These are phyloP conservation scores for Hydroisotoma schaefferi DNA, from an alignment of 2,888 invertebrate genomes.

Conservation along the genomic window DNA sequence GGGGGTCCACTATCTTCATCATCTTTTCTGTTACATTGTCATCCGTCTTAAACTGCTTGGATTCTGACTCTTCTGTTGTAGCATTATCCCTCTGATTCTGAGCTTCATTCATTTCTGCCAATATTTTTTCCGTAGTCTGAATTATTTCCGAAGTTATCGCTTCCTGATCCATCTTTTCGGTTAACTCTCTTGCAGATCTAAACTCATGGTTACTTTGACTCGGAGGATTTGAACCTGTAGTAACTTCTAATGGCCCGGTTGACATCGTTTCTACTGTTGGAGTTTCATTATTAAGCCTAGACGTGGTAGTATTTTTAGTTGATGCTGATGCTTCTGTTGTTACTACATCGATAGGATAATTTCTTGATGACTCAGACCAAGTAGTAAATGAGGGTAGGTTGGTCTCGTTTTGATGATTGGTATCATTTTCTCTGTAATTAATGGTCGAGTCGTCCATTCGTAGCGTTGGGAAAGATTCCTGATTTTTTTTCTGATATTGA, in stretches of 20 bases:
- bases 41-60: slow-evolving; percentile 23
- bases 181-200: background rate
- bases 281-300: no score
- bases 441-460: background rate
- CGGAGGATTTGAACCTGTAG: no score
- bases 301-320: no score
- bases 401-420: background rate
- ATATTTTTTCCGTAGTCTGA: background rate
- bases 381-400: slow-evolving; percentile 39
- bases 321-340: slow-evolving; percentile 16
- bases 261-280: no score
- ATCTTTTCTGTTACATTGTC: slow-evolving; percentile 19
- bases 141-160: no score
- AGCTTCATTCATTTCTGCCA: slow-evolving; percentile 1
- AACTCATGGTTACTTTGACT: no score
- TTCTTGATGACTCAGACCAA: slow-evolving; percentile 43
- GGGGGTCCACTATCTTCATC: slow-evolving; percentile 46
- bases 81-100: slow-evolving; percentile 5
- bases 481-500: background rate
- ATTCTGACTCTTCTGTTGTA: slow-evolving; percentile 22
- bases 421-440: slow-evolving; percentile 3
- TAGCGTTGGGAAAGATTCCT: background rate
- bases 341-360: slow-evolving; percentile 14
- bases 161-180: background rate
- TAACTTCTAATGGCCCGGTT: no score